Evolutionary conservation across 1,140 invertebrate genomes (phyloP).

Genomic region (honey bee (Apis mellifera)): Amel_HAv3.1 CM009931.2:11672501-11673000

Average conservation of each 20-base stretch:
- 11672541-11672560: background rate
- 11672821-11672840: slow-evolving; percentile 24
- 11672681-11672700: background rate
- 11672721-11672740: slow-evolving; percentile 36
- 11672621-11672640: too few relatives aligned
- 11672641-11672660: slow-evolving; percentile 24
- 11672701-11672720: background rate
- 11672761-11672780: slow-evolving; percentile 30
- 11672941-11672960: slow-evolving; percentile 53
- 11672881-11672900: slow-evolving; percentile 10
- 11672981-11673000: background rate
- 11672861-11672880: background rate
- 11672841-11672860: slow-evolving; percentile 20
- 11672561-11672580: background rate
- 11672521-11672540: background rate
- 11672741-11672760: background rate
- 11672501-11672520: too few relatives aligned
- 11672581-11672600: background rate
- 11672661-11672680: slow-evolving; percentile 18
- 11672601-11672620: too few relatives aligned
- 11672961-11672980: background rate
- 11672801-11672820: slow-evolving; percentile 40
- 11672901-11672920: slow-evolving; percentile 48
- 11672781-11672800: slow-evolving; percentile 10
- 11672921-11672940: slow-evolving; percentile 42